Evolutionary conservation across 2,797 vertebrate genomes (phyloP).

Genomic region (Phylloscopus collybita): DNA sequence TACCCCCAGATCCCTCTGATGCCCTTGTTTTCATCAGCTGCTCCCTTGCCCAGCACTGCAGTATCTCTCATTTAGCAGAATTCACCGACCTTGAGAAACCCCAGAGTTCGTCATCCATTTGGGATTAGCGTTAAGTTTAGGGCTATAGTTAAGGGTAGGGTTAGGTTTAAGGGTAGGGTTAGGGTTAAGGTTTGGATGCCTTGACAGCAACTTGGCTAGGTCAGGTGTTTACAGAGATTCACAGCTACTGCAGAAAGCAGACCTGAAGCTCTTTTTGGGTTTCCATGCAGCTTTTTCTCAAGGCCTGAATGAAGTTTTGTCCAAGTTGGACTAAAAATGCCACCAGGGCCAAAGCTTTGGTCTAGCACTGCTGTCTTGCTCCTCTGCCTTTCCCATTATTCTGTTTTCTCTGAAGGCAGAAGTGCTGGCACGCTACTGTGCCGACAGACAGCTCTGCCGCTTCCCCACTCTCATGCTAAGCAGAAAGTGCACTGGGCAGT

Average conservation of each 20-base stretch:
- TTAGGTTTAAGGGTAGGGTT: neutral
- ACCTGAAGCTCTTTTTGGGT: neutral
- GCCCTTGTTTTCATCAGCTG: neutral
- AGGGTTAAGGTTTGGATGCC: neutral
- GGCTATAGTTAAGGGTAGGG: neutral
- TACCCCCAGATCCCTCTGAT: neutral
- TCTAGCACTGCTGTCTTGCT: neutral
- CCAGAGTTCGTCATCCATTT: neutral
- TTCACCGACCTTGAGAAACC: neutral
- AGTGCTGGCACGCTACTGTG: neutral
- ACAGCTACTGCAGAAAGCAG: neutral
- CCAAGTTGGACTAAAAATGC: neutral
- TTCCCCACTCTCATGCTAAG: neutral
- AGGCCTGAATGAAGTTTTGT: neutral
- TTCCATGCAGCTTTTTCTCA: neutral
- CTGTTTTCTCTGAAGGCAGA: neutral
- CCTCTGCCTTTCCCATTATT: neutral
- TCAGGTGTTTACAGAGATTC: neutral
- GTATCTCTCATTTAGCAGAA: neutral
- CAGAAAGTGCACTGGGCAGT: slow-evolving; percentile 48
- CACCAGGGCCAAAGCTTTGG: neutral
- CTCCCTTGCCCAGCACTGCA: neutral
- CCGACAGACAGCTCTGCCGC: neutral
- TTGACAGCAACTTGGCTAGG: neutral
- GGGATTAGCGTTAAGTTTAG: neutral